Percentiles rank a stretch among this genome's conserved stretches.
phyloP scores from a whole-genome alignment of 2,888 invertebrate species.

The Campaea margaritaria region DNA sequence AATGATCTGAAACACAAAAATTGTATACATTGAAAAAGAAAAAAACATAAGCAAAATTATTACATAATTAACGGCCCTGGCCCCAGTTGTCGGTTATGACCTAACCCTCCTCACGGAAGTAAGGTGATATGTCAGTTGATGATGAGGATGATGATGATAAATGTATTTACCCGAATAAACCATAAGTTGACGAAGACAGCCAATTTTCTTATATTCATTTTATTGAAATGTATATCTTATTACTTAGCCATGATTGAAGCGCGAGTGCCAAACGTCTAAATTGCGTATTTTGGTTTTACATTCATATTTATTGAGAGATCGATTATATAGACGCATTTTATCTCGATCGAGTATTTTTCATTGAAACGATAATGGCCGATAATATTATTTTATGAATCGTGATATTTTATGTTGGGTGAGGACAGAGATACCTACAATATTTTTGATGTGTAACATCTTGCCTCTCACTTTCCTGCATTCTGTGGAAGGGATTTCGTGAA shows the following conservation, averaged over 20 bases:
- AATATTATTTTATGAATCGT: background rate
- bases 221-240: background rate
- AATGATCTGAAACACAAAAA: constrained; percentile 47
- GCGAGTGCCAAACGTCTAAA: background rate
- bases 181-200: background rate
- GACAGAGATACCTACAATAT: too few species aligned
- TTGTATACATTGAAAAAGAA: background rate
- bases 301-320: constrained; percentile 12
- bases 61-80: too few species aligned
- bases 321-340: constrained; percentile 19
- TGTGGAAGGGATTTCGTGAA: too few species aligned
- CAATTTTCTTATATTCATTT: constrained; percentile 6
- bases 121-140: too few species aligned
- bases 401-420: background rate
- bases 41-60: too few species aligned
- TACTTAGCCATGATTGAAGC: background rate
- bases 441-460: too few species aligned
- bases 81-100: too few species aligned
- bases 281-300: background rate
- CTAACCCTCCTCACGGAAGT: too few species aligned
- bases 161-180: constrained; percentile 8
- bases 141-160: too few species aligned
- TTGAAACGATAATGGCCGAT: constrained; percentile 1
- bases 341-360: constrained; percentile 10
- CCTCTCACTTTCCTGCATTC: too few species aligned